Evolutionary conservation across 2,888 invertebrate genomes (phyloP).

Genomic region (Leptopterna dolabrata): DNA sequence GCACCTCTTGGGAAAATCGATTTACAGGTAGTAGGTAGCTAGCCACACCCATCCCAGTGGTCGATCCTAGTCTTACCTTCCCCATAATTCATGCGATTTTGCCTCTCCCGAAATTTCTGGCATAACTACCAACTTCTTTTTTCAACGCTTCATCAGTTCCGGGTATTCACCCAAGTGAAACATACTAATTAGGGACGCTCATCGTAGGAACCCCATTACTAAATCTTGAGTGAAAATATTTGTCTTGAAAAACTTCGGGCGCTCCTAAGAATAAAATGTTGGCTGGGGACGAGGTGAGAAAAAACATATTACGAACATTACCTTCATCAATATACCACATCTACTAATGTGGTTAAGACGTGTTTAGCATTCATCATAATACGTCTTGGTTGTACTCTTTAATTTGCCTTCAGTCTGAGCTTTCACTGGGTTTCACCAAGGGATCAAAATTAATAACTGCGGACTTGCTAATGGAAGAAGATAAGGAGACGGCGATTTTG

Average conservation of each 20-base stretch:
- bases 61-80: too few species aligned
- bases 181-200: constrained; percentile 29
- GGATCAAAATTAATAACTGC: background rate
- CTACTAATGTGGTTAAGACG: constrained; percentile 20
- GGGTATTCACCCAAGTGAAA: background rate
- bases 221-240: background rate
- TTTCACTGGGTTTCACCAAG: background rate
- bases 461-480: background rate
- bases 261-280: constrained; percentile 21
- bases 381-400: background rate
- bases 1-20: too few species aligned
- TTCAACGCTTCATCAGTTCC: background rate
- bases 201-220: constrained; percentile 8
- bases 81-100: background rate
- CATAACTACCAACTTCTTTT: constrained; percentile 6
- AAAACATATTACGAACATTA: constrained; percentile 25
- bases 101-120: background rate
- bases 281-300: background rate
- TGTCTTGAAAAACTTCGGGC: constrained; percentile 23
- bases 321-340: constrained; percentile 5
- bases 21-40: too few species aligned
- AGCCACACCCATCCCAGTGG: too few species aligned
- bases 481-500: background rate
- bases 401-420: constrained; percentile 14
- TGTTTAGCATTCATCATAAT: constrained; percentile 14